phyloP scores from a whole-genome alignment of 1,140 invertebrate genomes.

The Drosophila kikkawai region DNA sequence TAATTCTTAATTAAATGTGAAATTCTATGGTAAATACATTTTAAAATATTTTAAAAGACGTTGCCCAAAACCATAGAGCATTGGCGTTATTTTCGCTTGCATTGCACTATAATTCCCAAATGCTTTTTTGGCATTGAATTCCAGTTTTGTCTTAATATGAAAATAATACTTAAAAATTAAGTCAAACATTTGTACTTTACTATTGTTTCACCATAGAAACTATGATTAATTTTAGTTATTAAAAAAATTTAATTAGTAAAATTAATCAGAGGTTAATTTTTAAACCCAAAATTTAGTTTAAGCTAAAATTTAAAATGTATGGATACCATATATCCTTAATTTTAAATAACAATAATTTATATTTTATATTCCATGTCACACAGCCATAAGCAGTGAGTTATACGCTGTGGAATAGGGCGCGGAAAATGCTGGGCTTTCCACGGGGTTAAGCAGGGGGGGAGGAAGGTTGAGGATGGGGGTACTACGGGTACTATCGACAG shows the following conservation, averaged over 20 bases:
- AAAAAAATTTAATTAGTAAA: too few relatives aligned
- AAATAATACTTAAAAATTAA: too few relatives aligned
- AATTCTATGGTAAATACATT: neutral
- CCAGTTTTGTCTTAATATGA: too few relatives aligned
- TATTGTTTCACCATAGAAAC: too few relatives aligned
- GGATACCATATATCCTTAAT: neutral
- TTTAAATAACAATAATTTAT: neutral
- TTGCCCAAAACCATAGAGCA: neutral
- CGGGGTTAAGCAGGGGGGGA: neutral
- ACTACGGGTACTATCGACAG: conserved; percentile 23
- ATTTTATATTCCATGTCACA: neutral
- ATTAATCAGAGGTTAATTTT: too few relatives aligned
- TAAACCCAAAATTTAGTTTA: too few relatives aligned
- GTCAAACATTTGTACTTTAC: too few relatives aligned
- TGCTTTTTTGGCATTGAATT: too few relatives aligned
- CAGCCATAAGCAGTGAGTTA: conserved; percentile 11
- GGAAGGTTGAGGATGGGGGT: neutral
- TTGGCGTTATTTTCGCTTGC: neutral
- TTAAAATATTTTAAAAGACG: neutral
- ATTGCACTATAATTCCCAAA: neutral
- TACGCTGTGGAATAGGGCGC: conserved; percentile 7
- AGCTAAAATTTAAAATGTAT: too few relatives aligned
- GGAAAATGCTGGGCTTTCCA: conserved; percentile 4
- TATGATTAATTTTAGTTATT: too few relatives aligned
- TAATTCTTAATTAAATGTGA: neutral